phyloP scores from a whole-genome alignment of 2,888 invertebrate species.

The Pseudococcus jackbeardsleyi region DNA sequence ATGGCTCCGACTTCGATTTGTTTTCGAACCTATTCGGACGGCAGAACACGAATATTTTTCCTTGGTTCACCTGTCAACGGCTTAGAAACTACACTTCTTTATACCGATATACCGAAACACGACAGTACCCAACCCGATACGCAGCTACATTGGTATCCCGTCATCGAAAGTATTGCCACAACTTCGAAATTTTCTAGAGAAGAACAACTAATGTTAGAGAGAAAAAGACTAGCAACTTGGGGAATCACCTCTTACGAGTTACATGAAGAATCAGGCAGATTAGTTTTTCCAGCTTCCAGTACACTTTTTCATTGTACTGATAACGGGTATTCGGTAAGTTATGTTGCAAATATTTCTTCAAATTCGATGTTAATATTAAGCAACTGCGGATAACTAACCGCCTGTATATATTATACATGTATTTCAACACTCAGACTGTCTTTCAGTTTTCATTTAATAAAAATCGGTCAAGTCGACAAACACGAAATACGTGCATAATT shows the following conservation, averaged over 20 bases:
- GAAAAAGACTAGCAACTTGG: constrained; percentile 91
- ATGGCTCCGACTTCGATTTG: constrained; percentile 87
- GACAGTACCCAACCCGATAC: constrained; percentile 66
- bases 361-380: not conserved
- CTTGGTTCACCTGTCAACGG: constrained; percentile 88
- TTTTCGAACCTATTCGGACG: constrained; percentile 83
- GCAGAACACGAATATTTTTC: constrained; percentile 89
- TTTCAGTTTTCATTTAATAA: not conserved
- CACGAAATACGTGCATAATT: too few species aligned
- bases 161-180: constrained; percentile 75
- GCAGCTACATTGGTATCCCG: constrained; percentile 81
- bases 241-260: constrained; percentile 95
- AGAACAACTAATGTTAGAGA: constrained; percentile 90
- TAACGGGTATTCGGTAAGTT: constrained; percentile 77
- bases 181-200: constrained; percentile 83
- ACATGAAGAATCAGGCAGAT: constrained; percentile 83
- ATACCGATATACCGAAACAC: constrained; percentile 78
- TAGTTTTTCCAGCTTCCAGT: constrained; percentile 92
- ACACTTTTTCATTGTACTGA: constrained; percentile 89
- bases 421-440: not conserved
- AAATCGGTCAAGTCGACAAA: too few species aligned
- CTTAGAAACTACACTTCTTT: constrained; percentile 90
- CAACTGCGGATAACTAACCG: too few species aligned
- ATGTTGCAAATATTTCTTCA: not conserved
- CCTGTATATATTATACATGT: too few species aligned